A percentile compares a stretch with the other conserved stretches of the same genome.
phyloP scores from a whole-genome alignment of 2,113 vertebrate species.

The Antechinus flavipes region DNA sequence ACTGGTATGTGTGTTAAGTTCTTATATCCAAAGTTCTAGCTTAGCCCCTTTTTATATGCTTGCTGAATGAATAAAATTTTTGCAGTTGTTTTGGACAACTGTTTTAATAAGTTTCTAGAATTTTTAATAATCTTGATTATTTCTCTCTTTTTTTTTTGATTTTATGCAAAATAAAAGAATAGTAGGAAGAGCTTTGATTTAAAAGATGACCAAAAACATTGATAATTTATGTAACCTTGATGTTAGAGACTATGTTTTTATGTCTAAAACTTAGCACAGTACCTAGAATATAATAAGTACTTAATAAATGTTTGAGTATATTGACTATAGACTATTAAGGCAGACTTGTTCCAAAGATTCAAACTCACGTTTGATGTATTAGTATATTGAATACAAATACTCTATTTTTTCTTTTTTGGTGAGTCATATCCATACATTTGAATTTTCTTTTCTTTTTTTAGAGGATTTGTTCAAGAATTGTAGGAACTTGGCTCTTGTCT shows the following conservation, averaged over 20 bases:
- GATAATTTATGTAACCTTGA: background rate
- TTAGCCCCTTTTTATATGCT: background rate
- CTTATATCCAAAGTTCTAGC: background rate
- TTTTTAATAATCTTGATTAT: background rate
- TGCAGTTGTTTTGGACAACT: background rate
- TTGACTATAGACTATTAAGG: background rate
- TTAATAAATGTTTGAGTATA: background rate
- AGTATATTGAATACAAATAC: background rate
- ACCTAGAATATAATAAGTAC: background rate
- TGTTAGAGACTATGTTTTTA: background rate
- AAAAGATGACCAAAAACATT: background rate
- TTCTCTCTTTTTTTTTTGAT: background rate
- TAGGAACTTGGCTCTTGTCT: background rate
- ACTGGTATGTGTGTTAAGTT: no score
- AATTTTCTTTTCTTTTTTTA: background rate
- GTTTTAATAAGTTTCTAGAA: background rate
- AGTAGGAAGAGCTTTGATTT: background rate
- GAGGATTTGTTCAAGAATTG: background rate
- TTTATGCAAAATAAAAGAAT: background rate
- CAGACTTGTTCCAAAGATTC: background rate
- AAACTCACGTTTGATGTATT: background rate
- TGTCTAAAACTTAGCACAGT: background rate
- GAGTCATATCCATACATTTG: background rate
- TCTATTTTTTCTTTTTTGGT: background rate
- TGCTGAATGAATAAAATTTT: background rate